A percentile compares a stretch with the other conserved stretches of the same genome.
Conservation (phyloP, 2,797 vertebrate species). For the Micropoecilia bifurca region DNA sequence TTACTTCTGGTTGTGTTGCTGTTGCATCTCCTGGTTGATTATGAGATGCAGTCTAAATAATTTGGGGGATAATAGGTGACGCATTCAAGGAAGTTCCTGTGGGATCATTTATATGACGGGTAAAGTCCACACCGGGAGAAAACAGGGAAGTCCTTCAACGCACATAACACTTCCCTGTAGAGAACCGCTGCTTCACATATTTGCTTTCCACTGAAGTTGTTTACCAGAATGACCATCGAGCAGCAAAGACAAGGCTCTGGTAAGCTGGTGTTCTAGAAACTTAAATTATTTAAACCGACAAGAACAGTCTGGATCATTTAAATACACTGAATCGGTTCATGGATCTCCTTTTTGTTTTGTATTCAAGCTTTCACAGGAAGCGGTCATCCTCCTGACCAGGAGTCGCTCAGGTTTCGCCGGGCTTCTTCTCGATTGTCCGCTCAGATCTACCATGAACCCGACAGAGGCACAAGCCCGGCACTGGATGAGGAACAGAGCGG, state of each 20-base stretch:
- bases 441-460: conserved; percentile 62
- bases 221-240: conserved; percentile 36
- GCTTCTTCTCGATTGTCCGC: conserved; percentile 33
- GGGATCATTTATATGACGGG: conserved; percentile 51
- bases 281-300: neutral
- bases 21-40: neutral
- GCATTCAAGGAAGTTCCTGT: conserved; percentile 78
- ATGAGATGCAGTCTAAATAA: neutral
- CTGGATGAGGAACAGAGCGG: conserved; percentile 33
- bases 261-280: neutral
- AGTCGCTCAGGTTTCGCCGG: conserved; percentile 58
- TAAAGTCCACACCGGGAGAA: conserved; percentile 73
- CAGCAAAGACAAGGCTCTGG: conserved; percentile 32
- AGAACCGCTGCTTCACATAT: neutral
- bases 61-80: conserved; percentile 61
- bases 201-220: conserved; percentile 25
- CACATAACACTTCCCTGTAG: conserved; percentile 33
- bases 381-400: conserved; percentile 42
- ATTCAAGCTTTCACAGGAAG: conserved; percentile 21
- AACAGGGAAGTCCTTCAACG: conserved; percentile 41
- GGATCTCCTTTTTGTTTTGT: neutral
- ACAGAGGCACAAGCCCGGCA: conserved; percentile 40
- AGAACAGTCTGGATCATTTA: neutral
- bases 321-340: neutral
- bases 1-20: neutral